Evolutionary conservation across 2,113 vertebrate species (phyloP).

Genomic region (Cheirogaleus medius): DNA sequence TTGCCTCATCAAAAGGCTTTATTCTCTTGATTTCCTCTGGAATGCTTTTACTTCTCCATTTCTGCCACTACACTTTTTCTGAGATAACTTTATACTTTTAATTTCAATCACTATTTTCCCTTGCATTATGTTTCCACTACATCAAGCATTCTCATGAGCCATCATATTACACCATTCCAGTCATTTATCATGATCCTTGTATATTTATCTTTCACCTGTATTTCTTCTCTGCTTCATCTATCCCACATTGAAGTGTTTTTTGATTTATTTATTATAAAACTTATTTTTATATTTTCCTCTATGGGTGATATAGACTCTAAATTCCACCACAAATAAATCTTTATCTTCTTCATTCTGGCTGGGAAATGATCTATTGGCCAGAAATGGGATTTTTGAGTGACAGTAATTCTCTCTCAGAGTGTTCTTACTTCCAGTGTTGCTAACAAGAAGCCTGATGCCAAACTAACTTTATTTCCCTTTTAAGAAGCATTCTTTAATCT

Average conservation of each 20-base stretch:
- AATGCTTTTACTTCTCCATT: background rate
- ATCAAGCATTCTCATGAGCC: background rate
- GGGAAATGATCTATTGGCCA: background rate
- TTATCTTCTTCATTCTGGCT: background rate
- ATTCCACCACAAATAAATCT: background rate
- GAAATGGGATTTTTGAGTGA: background rate
- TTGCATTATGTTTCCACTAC: background rate
- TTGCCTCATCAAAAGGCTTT: background rate
- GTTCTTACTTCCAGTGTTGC: background rate
- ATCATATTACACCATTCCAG: background rate
- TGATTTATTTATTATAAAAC: background rate
- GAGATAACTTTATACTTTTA: background rate
- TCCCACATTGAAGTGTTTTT: background rate
- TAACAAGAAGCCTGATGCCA: background rate
- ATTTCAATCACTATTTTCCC: background rate
- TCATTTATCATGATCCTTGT: background rate
- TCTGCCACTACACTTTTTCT: background rate
- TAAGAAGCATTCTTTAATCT: background rate
- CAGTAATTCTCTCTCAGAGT: background rate
- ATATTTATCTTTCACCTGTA: background rate
- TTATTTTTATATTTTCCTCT: background rate
- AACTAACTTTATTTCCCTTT: background rate
- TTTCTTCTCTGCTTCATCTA: background rate
- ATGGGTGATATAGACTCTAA: background rate
- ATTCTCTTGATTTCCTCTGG: background rate